Evolutionary conservation across 2,113 vertebrate species (phyloP).

Genomic region (Lethenteron reissneri): DNA sequence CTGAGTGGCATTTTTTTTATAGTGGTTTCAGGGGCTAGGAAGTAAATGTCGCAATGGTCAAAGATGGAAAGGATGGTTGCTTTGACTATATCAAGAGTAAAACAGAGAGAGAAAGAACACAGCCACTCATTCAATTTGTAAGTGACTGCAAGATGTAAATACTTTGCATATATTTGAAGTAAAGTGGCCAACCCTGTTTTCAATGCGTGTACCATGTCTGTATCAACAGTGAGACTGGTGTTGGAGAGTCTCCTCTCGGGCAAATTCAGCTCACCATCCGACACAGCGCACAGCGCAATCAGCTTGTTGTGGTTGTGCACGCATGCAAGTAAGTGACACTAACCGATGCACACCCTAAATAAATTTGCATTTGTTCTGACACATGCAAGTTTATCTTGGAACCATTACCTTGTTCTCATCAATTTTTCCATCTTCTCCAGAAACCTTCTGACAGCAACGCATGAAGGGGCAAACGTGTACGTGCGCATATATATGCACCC

Average conservation of each 20-base stretch:
- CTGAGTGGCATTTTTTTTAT: background rate
- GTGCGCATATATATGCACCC: background rate
- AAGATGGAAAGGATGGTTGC: background rate
- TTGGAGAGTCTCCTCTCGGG: slow-evolving; percentile 48
- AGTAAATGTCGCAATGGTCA: too few species aligned
- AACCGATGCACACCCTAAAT: too few species aligned
- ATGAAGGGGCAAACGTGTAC: slow-evolving; percentile 2
- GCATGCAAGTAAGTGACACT: slow-evolving; percentile 45
- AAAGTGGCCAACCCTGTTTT: background rate
- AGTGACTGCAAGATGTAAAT: background rate
- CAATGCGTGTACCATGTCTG: slow-evolving; percentile 10
- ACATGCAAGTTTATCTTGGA: too few species aligned
- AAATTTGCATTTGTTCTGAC: too few species aligned
- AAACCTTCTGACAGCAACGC: background rate
- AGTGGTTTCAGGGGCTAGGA: background rate
- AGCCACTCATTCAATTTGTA: background rate
- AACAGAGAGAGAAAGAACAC: background rate
- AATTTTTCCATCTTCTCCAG: background rate
- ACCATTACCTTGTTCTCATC: too few species aligned
- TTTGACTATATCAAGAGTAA: background rate
- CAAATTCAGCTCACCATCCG: slow-evolving; percentile 71
- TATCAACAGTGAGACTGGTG: slow-evolving; percentile 41
- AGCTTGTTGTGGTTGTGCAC: slow-evolving; percentile 70
- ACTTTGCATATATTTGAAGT: background rate
- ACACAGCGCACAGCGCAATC: slow-evolving; percentile 77